A percentile compares a stretch with the other conserved stretches of the same genome.
Conservation (phyloP, 2,888 invertebrate genomes). For the Diaphora mendica region DNA sequence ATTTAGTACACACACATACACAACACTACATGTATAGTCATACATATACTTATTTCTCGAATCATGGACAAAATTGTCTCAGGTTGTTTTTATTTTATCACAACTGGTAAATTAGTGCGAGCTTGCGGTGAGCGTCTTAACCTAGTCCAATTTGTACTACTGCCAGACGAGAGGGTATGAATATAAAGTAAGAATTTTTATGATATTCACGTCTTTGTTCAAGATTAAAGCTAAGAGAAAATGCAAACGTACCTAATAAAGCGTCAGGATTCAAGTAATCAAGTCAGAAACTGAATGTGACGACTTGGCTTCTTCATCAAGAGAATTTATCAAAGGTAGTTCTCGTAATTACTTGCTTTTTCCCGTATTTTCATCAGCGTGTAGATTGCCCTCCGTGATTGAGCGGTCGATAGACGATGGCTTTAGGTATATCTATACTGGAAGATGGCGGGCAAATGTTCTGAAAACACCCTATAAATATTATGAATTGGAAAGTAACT, state of each 20-base stretch:
- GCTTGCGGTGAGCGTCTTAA: background rate
- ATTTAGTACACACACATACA: background rate
- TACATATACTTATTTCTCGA: too few relatives aligned
- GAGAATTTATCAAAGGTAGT: conserved; percentile 47
- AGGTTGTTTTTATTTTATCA: background rate
- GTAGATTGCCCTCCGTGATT: conserved; percentile 15
- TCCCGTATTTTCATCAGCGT: conserved; percentile 28
- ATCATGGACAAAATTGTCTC: background rate
- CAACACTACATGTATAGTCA: too few relatives aligned
- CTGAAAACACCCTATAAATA: conserved; percentile 8
- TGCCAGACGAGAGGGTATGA: background rate
- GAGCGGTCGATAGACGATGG: conserved; percentile 19
- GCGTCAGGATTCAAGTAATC: conserved; percentile 24
- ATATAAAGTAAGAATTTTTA: conserved; percentile 2
- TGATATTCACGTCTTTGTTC: background rate
- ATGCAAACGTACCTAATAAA: conserved; percentile 15
- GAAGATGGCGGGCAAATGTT: conserved; percentile 29
- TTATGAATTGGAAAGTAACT: background rate
- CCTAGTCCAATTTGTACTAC: background rate
- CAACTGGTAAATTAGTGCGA: background rate
- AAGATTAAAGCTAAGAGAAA: conserved; percentile 8
- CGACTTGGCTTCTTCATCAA: conserved; percentile 60
- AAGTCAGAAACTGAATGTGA: conserved; percentile 44
- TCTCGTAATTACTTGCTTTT: conserved; percentile 49
- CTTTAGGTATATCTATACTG: conserved; percentile 22